Evolutionary conservation across 2,888 invertebrate genomes (phyloP), one percentile per base, ranked within the genome.

Genomic region (Congeria kusceri): DNA sequence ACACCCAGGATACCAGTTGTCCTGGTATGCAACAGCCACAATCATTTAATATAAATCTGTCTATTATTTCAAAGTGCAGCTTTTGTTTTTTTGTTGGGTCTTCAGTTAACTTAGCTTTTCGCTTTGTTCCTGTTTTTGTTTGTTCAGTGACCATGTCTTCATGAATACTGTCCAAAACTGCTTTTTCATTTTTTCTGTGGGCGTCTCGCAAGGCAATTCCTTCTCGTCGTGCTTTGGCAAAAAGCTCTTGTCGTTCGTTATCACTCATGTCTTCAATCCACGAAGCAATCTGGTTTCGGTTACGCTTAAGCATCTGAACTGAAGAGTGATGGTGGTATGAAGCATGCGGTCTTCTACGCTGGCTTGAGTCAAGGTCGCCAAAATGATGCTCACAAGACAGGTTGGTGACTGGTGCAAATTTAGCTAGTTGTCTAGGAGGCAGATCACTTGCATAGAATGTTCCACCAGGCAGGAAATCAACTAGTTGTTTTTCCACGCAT

Each of bases 381-480:
- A 84, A 84, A 58, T 82, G 81, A 32, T 84, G 84, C 20, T 82
- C 84, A 64, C 76, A 73, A 5, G 63, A 62, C 18, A 84, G 58
- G 59, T 84, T 84, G 0, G 73, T 78, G 1, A 73, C 56, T n/a
- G 59, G 69, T 18, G 64, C 67, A 62, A 75, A 77, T 5, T 63
- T 15, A 3, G 78, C 77, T 3, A 61, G 18, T n/a, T 25, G 2
- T 0, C 28, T 15, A 32, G 58, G 23, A 13, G 39, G 39, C 15
- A 39, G 39, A 15, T 39, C 39, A 23, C 25, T 9, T 13, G 27
- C 46, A 20, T 11, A 4, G 53, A 53, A 73, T 47, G 44, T 64
- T 3, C 78, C 82, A 57, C 65, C 68, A 28, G 59, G 61, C 1
- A 78, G 59, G 53, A 82, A 82, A 57, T 79, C 82, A n/a, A n/a